Percentiles rank a stretch among this genome's conserved stretches.
Evolutionary conservation across 2,113 vertebrate species (phyloP).

Genomic region (Microtus ochrogaster): DNA sequence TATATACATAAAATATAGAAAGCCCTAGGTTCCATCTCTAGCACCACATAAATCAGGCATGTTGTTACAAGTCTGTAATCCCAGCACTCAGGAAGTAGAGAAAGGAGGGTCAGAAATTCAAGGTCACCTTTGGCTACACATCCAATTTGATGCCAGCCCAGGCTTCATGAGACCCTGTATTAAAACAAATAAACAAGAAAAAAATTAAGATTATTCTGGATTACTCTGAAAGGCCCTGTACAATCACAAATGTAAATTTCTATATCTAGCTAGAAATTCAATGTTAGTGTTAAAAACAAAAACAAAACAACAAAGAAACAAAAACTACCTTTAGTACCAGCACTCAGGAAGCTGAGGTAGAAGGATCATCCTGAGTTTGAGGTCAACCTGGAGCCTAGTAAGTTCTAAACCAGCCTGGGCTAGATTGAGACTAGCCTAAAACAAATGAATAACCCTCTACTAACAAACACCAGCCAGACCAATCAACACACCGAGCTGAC

Average conservation of each 20-base stretch:
- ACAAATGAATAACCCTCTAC: neutral
- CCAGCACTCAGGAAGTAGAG: neutral
- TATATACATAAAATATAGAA: neutral
- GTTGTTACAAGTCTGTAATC: neutral
- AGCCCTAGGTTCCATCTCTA: neutral
- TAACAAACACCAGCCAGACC: neutral
- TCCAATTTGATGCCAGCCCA: neutral
- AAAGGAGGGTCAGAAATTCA: neutral
- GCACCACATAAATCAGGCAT: neutral
- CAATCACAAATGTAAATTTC: neutral
- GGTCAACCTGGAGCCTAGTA: neutral
- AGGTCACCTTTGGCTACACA: neutral
- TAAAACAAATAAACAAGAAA: neutral
- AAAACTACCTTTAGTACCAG: neutral
- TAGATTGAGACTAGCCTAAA: neutral
- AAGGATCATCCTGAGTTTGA: neutral
- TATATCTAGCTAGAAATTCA: neutral
- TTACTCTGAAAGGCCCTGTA: fast-evolving
- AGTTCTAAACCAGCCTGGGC: neutral
- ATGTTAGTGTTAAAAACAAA: too few relatives aligned
- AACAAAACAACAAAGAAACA: neutral
- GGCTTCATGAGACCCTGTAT: neutral
- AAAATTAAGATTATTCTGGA: neutral
- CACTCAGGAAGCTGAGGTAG: neutral
- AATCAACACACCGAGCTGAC: neutral